These are phyloP conservation scores for Ctenomys sociabilis DNA, from an alignment of 2,113 vertebrate genomes.

Conservation along the genomic window DNA sequence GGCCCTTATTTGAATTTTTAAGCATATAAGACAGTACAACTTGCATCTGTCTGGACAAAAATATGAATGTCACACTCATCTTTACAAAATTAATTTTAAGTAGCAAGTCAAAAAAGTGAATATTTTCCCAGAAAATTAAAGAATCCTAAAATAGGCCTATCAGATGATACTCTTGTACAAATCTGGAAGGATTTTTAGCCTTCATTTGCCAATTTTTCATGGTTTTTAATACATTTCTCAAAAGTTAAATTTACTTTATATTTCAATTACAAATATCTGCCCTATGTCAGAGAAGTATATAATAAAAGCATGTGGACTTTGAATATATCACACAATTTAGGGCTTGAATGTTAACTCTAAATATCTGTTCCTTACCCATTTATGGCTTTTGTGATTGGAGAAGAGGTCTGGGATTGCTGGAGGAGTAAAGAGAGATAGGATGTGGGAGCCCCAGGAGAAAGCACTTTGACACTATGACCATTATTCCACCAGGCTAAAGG, in stretches of 20 bases:
- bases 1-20: neutral
- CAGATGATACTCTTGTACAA: neutral
- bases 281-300: neutral
- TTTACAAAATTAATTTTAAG: neutral
- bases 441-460: neutral
- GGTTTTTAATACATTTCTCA: neutral
- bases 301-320: neutral
- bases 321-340: neutral
- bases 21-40: neutral
- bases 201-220: neutral
- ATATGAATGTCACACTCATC: neutral
- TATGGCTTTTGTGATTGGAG: neutral
- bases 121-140: neutral
- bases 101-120: slow-evolving; percentile 29
- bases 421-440: neutral
- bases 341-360: neutral
- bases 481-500: neutral
- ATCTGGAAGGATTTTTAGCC: neutral
- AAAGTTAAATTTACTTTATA: neutral
- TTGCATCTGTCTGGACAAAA: neutral
- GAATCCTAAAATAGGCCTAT: neutral
- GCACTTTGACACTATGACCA: neutral
- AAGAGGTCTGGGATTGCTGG: neutral
- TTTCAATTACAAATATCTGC: slow-evolving; percentile 11
- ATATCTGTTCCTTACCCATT: neutral